Evolutionary conservation across 2,797 vertebrate species (phyloP).

Genomic region (Onychomys torridus): DNA sequence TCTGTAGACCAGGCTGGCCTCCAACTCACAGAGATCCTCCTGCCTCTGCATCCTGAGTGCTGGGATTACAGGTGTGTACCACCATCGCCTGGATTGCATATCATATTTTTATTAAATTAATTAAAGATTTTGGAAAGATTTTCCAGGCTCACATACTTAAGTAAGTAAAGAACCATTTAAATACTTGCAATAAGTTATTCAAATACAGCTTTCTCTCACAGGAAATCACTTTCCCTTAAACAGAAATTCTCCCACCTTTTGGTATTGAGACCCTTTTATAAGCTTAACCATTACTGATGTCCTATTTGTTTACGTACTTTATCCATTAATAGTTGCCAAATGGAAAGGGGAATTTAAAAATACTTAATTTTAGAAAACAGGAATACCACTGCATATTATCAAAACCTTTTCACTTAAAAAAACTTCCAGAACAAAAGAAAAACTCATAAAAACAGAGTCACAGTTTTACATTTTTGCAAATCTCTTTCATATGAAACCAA

Average conservation of each 20-base stretch:
- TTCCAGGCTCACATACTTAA: conserved; percentile 4
- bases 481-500: not conserved
- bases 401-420: not conserved
- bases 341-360: not conserved
- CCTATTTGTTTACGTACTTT: not conserved
- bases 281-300: not conserved
- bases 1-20: too few relatives aligned
- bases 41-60: too few relatives aligned
- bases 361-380: not conserved
- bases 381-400: not conserved
- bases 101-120: not conserved
- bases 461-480: not conserved
- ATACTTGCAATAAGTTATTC: not conserved
- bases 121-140: not conserved
- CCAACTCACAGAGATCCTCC: too few relatives aligned
- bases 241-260: not conserved
- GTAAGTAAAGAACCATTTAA: conserved; percentile 26
- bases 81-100: too few relatives aligned
- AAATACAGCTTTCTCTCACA: not conserved
- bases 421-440: conserved; percentile 1
- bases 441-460: not conserved
- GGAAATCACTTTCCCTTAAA: conserved; percentile 7
- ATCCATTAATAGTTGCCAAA: not conserved
- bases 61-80: too few relatives aligned
- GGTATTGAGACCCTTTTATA: not conserved